These are phyloP conservation scores for Antitype chi DNA, from an alignment of 2,888 invertebrate genomes.

Conservation along the genomic window DNA sequence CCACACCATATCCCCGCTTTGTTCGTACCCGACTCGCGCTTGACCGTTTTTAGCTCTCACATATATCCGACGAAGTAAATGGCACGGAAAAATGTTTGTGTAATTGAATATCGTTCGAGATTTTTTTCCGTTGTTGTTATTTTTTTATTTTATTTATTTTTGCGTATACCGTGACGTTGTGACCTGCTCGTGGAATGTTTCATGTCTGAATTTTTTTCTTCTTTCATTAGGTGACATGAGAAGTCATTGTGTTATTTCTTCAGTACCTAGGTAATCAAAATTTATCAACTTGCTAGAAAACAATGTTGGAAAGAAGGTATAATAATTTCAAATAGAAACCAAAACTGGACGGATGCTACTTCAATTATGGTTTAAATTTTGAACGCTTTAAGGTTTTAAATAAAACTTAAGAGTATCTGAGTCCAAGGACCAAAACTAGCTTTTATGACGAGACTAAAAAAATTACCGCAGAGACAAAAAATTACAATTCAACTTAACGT, in stretches of 20 bases:
- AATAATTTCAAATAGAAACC: neutral
- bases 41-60: conserved; percentile 64
- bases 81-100: conserved; percentile 68
- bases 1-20: conserved; percentile 48
- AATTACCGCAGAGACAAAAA: neutral
- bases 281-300: neutral
- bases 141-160: conserved; percentile 38
- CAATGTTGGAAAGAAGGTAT: too few species aligned
- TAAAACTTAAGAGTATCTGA: too few species aligned
- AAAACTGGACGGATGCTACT: too few species aligned
- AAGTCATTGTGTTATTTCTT: neutral
- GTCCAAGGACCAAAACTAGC: neutral
- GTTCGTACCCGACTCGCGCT: conserved; percentile 45
- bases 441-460: neutral
- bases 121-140: conserved; percentile 33
- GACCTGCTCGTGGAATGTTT: conserved; percentile 21
- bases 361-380: neutral
- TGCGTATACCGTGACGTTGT: conserved; percentile 7
- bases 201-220: neutral
- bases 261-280: too few species aligned
- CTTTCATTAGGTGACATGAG: neutral
- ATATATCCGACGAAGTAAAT: conserved; percentile 64
- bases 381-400: neutral
- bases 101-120: conserved; percentile 65
- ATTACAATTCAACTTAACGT: neutral